Base-by-base conservation (phyloP, 2,797 vertebrate species). In the Leucoraja ocellata region DNA sequence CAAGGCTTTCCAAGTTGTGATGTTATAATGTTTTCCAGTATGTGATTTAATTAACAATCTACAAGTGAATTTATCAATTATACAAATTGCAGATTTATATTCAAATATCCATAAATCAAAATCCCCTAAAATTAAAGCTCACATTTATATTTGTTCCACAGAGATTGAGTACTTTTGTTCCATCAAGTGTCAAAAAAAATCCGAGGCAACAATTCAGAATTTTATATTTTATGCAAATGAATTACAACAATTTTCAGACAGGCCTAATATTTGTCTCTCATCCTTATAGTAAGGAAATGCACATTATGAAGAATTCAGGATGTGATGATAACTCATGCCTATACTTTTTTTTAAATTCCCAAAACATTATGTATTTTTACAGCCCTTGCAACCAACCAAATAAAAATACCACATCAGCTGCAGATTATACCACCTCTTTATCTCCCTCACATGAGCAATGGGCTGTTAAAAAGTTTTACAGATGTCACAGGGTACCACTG, bases 371-470 rank as follows among this genome's bases (percentile, higher is more conserved):
- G 11, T 36, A 39, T 76, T 91, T 73, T 92, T 91, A 76, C 90
- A 92, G 46, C 54, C 71, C 90, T 73, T 88, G 90, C 90, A 74
- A n/a, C 23, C 25, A 92, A 71, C 76, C 71, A 92, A 92, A 28
- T 92, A 92, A 92, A 74, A 92, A 76, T 73, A n/a, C 39, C 65
- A 46, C 90, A 76, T 71, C 90, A 92, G 73, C 90, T 92, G 71
- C n/a, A 74, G 71, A 92, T 71, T 39, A 74, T 54, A 54, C 71
- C 46, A 76, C 71, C 71, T 74, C 71, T 92, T 73, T 92, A 76
- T 92, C 54, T 92, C 46, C 71, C 90, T 74, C 90, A 91, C 65
- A 23, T 84, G 25, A 76, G 39, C 25, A 74, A 71, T 92, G 39
- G 68, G 90, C 28, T 92, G 71, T 68, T 88, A 88, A 88, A 36